A percentile compares a stretch with the other conserved stretches of the same genome.
These are phyloP conservation scores for Noctua comes DNA, from an alignment of 2,888 invertebrate species.

Conservation along the genomic window DNA sequence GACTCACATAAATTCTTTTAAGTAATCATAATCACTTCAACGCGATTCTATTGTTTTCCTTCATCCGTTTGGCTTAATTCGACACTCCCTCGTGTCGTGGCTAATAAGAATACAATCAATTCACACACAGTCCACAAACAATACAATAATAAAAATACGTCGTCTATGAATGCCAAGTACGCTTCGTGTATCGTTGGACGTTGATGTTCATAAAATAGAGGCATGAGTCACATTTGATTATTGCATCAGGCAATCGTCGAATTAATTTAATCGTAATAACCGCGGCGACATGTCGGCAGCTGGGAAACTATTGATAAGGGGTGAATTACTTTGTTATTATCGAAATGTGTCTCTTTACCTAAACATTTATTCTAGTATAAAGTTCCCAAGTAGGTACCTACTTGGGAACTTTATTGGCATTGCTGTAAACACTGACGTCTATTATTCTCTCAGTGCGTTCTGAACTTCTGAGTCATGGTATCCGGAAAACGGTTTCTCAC, in stretches of 20 bases:
- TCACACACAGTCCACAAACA: constrained; percentile 55
- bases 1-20: neutral
- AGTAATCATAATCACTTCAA: neutral
- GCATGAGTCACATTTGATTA: constrained; percentile 66
- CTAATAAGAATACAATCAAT: constrained; percentile 46
- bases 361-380: constrained; percentile 40
- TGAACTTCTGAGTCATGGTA: constrained; percentile 64
- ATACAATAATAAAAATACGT: constrained; percentile 61
- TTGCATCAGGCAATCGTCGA: constrained; percentile 77
- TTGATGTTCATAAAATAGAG: constrained; percentile 56
- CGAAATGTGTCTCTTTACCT: constrained; percentile 57
- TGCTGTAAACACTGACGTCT: constrained; percentile 55
- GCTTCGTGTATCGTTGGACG: constrained; percentile 48
- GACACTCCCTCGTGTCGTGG: constrained; percentile 19
- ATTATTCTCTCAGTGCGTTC: constrained; percentile 1
- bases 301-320: constrained; percentile 83
- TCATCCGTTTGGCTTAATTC: constrained; percentile 14
- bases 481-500: constrained; percentile 71
- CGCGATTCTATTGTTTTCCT: constrained; percentile 16
- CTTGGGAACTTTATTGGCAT: constrained; percentile 70
- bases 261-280: constrained; percentile 80
- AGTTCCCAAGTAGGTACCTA: no score
- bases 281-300: constrained; percentile 74
- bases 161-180: constrained; percentile 61
- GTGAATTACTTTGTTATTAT: constrained; percentile 81